Conservation (phyloP, 2,797 vertebrate species). For the Spinus pinus region DNA sequence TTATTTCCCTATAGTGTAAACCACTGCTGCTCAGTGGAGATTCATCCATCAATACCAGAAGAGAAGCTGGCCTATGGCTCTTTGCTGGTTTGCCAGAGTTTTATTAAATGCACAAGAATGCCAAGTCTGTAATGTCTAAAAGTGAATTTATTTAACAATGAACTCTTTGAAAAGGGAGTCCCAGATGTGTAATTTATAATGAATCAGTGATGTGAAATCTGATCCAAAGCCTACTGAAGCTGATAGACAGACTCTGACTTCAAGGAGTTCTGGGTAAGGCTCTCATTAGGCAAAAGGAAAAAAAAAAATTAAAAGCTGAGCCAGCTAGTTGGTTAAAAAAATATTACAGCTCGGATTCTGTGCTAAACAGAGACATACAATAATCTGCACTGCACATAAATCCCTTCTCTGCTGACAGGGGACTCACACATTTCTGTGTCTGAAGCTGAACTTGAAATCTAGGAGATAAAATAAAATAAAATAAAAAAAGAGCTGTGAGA, state of each 20-base stretch:
- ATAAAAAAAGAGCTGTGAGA: neutral
- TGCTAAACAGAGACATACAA: neutral
- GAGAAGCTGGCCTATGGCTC: constrained; percentile 26
- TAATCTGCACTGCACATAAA: constrained; percentile 20
- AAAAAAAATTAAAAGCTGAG: constrained; percentile 18
- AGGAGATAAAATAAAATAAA: neutral
- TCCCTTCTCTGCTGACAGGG: constrained; percentile 3
- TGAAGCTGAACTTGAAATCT: constrained; percentile 51
- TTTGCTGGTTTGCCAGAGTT: constrained; percentile 53
- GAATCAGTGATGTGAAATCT: constrained; percentile 60
- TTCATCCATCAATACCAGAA: constrained; percentile 51
- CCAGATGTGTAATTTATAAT: constrained; percentile 67
- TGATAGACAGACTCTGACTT: constrained; percentile 60
- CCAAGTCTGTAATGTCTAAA: constrained; percentile 59
- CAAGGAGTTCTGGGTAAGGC: constrained; percentile 45
- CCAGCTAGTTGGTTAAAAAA: constrained; percentile 50
- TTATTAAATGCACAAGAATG: constrained; percentile 58
- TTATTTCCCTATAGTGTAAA: constrained; percentile 21
- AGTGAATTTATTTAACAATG: constrained; percentile 68
- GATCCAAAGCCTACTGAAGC: constrained; percentile 62
- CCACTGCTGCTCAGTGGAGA: constrained; percentile 22
- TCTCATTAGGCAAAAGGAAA: constrained; percentile 37
- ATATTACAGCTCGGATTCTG: constrained; percentile 10
- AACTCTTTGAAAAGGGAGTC: constrained; percentile 63
- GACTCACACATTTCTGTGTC: constrained; percentile 32